Evolutionary conservation across 37 sponge, comb jelly and placozoan species (phyloP).

Genomic region (Hormiphora californensis): DNA sequence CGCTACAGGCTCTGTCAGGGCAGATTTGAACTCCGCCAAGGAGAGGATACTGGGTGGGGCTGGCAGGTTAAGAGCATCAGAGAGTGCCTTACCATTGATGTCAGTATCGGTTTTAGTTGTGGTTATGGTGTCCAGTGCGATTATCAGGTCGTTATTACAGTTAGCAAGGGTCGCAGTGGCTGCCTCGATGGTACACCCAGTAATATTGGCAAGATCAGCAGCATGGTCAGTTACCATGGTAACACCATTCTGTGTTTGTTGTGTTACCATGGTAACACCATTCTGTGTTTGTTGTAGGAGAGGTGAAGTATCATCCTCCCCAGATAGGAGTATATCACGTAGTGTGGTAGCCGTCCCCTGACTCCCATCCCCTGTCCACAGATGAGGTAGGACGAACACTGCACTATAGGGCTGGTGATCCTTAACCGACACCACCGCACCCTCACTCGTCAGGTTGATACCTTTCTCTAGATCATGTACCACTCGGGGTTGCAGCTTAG

Average conservation of each 20-base stretch:
- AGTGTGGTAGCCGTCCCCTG: neutral
- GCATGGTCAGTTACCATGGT: neutral
- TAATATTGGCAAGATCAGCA: too few species aligned
- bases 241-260: neutral
- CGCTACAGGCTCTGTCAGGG: neutral
- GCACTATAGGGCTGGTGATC: conserved; percentile 21
- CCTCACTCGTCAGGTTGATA: conserved; percentile 8
- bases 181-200: neutral
- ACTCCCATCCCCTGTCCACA: conserved; percentile 50
- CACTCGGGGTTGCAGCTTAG: neutral
- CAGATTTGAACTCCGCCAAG: conserved; percentile 55
- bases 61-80: neutral
- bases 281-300: neutral
- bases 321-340: neutral
- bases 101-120: neutral
- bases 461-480: neutral
- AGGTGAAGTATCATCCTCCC: neutral
- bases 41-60: neutral
- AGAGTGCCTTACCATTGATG: neutral
- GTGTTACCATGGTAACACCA: neutral
- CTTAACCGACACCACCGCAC: neutral
- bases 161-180: neutral
- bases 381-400: conserved; percentile 21
- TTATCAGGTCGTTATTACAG: neutral
- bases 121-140: too few species aligned